Evolutionary conservation across 2,888 invertebrate species (phyloP), one percentile per base, ranked within the genome.

Genomic region (Drosophila parthenogenetica): DNA sequence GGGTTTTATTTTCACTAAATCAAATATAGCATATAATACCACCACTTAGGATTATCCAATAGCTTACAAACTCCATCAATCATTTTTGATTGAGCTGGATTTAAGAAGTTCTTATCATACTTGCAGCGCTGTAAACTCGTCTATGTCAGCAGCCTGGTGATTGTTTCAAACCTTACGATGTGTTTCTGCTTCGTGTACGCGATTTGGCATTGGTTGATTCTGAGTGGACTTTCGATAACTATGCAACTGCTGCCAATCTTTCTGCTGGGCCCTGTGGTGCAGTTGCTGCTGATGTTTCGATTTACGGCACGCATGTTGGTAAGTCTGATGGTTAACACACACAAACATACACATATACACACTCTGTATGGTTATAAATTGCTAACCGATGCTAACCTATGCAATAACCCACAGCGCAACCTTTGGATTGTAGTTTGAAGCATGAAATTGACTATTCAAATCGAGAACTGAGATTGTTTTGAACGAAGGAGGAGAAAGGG

Each of bases 121-220:
- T 46, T 57, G n/a, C 57, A 81, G 81, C 69, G 59, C 62, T 84
- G 82, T 49, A 81, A 81, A 39, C 35, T 69, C 29, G 14, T 62
- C 17, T 79, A 68, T 14, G 82, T 81, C 13, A 69, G 77, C 64
- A 58, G 66, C 11, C n/a, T 85, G 43, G 64, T 81, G 8, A 40
- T 82, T 5, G 11, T 67, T 11, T 79, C 80, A 1, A 81, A 82
- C 48, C 25, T 74, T 0, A n/a, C 58, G 29, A 69, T 81, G 37
- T 74, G 67, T 39, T 2, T 60, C 4, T 84, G 82, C 49, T 81
- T 81, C 16, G 16, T 22, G 17, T 77, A 64, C 39, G 49, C 69
- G 49, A 80, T 85, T 39, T 78, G 67, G 25, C 65, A 68, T 5
- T 71, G 69, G 61, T 5, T 80, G 3, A 1, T 39, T 3, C 1